A percentile compares a stretch with the other conserved stretches of the same genome.
phyloP scores from a whole-genome alignment of 1,140 invertebrate genomes.

The Archegozetes longisetosus region DNA sequence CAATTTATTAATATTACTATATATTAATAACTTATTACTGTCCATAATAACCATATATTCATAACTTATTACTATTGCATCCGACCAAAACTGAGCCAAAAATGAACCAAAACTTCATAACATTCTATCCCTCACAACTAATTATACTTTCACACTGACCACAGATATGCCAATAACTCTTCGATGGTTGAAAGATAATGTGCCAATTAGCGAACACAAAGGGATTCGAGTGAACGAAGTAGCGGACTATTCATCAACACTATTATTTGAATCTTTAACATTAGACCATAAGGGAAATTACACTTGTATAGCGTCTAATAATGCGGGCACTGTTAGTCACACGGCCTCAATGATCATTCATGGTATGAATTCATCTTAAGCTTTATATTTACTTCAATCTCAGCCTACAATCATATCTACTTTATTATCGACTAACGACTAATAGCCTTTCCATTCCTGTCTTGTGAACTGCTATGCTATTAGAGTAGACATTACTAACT shows the following conservation, averaged over 20 bases:
- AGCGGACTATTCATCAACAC: constrained; percentile 21
- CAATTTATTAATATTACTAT: not conserved
- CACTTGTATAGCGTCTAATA: constrained; percentile 46
- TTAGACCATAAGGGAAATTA: constrained; percentile 50
- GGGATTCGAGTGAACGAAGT: constrained; percentile 18
- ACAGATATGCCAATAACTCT: constrained; percentile 46
- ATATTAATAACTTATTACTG: not conserved
- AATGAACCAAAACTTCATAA: too few species aligned
- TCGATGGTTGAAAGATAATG: constrained; percentile 58
- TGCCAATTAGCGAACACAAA: constrained; percentile 31
- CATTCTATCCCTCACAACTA: too few species aligned
- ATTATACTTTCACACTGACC: too few species aligned
- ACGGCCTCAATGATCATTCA: constrained; percentile 50
- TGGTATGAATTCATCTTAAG: constrained; percentile 41
- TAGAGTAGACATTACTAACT: too few species aligned
- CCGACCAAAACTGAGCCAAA: too few species aligned
- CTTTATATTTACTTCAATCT: too few species aligned
- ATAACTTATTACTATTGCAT: not conserved
- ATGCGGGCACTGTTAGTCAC: constrained; percentile 40
- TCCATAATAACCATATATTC: not conserved
- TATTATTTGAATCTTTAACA: constrained; percentile 22
- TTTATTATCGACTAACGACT: too few species aligned
- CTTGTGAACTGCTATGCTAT: too few species aligned
- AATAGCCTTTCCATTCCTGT: too few species aligned
- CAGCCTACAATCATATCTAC: too few species aligned